Evolutionary conservation across 37 sponge, comb jelly and placozoan genomes (phyloP), one percentile per base, ranked within the genome.

Genomic region (Axinella damicornis): DNA sequence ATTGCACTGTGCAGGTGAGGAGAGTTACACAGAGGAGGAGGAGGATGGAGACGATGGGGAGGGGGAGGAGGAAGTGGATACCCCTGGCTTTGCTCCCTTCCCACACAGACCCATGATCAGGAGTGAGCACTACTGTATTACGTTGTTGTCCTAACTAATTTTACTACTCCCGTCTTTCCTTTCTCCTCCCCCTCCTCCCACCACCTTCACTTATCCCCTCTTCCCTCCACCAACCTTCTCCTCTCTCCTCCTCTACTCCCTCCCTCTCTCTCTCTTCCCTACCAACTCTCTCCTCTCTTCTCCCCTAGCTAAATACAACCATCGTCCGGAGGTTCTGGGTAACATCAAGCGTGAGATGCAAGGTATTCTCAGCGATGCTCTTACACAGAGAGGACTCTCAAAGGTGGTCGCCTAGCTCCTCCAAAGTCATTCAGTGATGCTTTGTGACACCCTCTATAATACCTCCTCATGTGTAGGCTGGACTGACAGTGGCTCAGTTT

Each of bases 391-490:
- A 62, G 84, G 92, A 25, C 34, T 92, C 2, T 35, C 65, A 6
- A 73, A 87, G 80, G 92, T 92, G 33, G 14, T n/a, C 54, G 40
- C 5, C n/a, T n/a, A n/a, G 46, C 46, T 46, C 46, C 46, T 46
- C 46, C 46, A 46, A 46, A 9, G 46, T 46, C 6, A 46, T 46
- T 46, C 46, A 46, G 4, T 46, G 46, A 12, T 46, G 46, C 9
- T 46, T 12, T 46, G n/a, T n/a, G n/a, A n/a, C n/a, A n/a, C n/a
- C n/a, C n/a, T n/a, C n/a, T n/a, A n/a, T n/a, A n/a, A n/a, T n/a
- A n/a, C n/a, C n/a, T n/a, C n/a, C n/a, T n/a, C n/a, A n/a, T 84
- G 17, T 31, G 18, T 56, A 92, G 92, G 60, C 21, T 65, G 88
- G 88, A 11, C 19, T 92, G 68, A 83, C 53, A 14, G 63, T 40